phyloP scores from a whole-genome alignment of 2,113 vertebrate genomes.

The Atractosteus spatula region DNA sequence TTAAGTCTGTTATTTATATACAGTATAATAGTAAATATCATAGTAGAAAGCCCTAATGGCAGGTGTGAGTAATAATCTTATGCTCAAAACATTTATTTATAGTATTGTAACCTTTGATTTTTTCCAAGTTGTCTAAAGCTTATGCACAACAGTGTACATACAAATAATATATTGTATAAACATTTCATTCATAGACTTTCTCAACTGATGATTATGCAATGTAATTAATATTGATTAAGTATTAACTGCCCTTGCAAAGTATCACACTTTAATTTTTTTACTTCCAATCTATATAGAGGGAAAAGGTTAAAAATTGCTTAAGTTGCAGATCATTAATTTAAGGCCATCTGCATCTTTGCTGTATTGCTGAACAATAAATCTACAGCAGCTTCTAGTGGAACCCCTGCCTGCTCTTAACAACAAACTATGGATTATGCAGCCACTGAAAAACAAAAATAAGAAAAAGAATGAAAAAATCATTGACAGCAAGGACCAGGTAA shows the following conservation, averaged over 20 bases:
- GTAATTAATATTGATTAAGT: conserved; percentile 12
- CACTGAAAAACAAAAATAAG: no score
- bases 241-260: conserved; percentile 5
- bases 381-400: neutral
- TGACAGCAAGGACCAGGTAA: neutral
- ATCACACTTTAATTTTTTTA: conserved; percentile 5
- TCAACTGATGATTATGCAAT: neutral
- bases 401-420: neutral
- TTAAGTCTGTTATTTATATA: no score
- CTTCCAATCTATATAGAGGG: neutral
- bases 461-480: conserved; percentile 4
- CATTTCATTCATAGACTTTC: neutral
- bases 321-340: conserved; percentile 12
- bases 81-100: no score
- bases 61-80: no score
- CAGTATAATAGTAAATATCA: no score
- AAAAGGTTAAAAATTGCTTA: conserved; percentile 1
- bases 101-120: no score
- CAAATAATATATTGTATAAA: neutral
- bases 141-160: neutral
- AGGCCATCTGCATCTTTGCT: neutral
- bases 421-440: neutral
- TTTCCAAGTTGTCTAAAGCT: no score
- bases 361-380: neutral
- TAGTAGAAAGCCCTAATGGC: no score